phyloP scores from a whole-genome alignment of 2,797 vertebrate genomes.

The Chromis chromis region DNA sequence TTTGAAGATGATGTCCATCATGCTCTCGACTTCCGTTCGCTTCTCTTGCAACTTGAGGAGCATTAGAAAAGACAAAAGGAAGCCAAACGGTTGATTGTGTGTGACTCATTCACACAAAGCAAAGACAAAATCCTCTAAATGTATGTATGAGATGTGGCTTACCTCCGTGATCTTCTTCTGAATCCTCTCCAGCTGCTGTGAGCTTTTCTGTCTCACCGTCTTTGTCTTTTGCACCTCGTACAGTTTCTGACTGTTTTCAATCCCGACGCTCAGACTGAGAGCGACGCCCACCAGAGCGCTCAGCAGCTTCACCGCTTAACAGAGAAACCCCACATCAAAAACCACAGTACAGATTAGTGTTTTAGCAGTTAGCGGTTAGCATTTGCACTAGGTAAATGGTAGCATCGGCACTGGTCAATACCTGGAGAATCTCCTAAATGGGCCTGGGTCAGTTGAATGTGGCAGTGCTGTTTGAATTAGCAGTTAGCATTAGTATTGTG shows the following conservation, averaged over 20 bases:
- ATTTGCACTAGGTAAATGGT: no score
- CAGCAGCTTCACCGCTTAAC: conserved; percentile 90
- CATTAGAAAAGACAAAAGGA: no score
- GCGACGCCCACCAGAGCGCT: conserved; percentile 86
- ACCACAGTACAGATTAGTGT: not conserved
- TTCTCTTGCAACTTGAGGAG: conserved; percentile 88
- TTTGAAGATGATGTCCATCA: conserved; percentile 93
- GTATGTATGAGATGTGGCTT: not conserved
- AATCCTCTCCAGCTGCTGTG: conserved; percentile 84
- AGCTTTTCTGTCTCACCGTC: conserved; percentile 77
- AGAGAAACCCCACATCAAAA: not conserved
- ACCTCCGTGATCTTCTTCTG: conserved; percentile 90
- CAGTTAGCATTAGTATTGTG: no score
- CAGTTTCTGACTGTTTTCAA: conserved; percentile 88
- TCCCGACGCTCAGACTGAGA: conserved; percentile 85
- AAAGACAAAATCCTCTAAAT: not conserved
- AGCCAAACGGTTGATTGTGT: not conserved
- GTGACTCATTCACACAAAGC: not conserved
- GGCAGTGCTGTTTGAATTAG: no score
- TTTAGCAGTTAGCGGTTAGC: no score
- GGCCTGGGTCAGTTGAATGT: no score
- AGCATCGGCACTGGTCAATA: no score
- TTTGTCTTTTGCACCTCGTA: conserved; percentile 87
- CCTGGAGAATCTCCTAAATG: no score
- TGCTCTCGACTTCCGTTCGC: conserved; percentile 87